Base-by-base conservation (phyloP, 2,888 invertebrate species). In the Lepas anatifera region DNA sequence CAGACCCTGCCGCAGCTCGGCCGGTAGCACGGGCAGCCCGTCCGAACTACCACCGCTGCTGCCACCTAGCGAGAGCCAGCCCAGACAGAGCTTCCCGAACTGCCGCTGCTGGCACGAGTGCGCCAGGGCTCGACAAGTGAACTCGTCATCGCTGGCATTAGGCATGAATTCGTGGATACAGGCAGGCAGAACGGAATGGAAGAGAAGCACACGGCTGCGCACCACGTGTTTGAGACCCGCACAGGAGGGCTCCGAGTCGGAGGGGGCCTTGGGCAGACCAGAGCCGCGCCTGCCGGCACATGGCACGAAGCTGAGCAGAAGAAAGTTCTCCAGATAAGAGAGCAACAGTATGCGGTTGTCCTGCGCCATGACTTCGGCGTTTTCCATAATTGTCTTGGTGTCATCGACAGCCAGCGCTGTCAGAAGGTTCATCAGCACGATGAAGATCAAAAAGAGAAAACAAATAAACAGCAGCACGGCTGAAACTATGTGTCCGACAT, bases 351-450 rank as follows among this genome's bases (percentile, higher is more conserved):
- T 58, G 8, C 58, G 32, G 7, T 58, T 58, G 58, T 58, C 58
- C 18, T 32, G 32, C 22, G 58, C 58, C 32, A 58, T 32, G 18
- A 58, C 58, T 18, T 32, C 58, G 22, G 58, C 58, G 13, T 58
- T 32, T 1, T 32, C 32, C 58, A 32, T 32, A 35, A 58, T 58
- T 32, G 58, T 72, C 70, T 74, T 67, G 1, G 73, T 71, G 63
- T 72, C 72, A 13, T 70, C 72, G 46, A 74, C 73, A 13, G 74
- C 74, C 16, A 74, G 70, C 16, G 72, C 73, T 22, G 71, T 74
- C 73, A 74, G 73, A 27, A 74, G 71, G 67, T 73, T 74, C 74
- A 74, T 74, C n/a, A 73, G 72, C 32, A 74, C 74, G n/a, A 74
- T 69, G 70, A 74, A 73, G 46, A 74, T 74, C 46, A 73, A 70